Percentiles rank a stretch among this genome's conserved stretches.
Conservation (phyloP, 1,140 invertebrate genomes). For the Chrysopa pallens region DNA sequence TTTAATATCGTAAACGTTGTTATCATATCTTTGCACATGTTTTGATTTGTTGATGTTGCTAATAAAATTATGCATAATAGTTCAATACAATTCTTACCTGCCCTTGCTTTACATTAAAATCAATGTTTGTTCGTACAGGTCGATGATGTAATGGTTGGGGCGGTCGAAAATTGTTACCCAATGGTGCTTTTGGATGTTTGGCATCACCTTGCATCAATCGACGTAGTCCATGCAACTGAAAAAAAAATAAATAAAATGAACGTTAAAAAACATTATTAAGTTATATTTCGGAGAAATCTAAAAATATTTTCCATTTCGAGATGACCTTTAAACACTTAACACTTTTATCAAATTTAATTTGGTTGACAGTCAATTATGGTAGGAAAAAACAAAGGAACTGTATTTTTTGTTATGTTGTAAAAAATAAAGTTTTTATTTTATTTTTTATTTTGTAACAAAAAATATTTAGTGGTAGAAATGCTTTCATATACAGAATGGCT, state of each 20-base stretch:
- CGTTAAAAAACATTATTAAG: background rate
- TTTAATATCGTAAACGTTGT: no score
- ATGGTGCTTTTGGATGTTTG: conserved; percentile 66
- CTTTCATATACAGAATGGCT: no score
- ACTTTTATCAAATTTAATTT: no score
- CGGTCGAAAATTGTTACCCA: conserved; percentile 86
- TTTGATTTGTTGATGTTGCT: no score
- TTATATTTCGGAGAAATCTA: background rate
- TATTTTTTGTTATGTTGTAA: no score
- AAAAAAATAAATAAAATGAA: conserved; percentile 19
- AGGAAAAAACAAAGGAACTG: no score
- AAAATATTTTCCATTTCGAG: background rate
- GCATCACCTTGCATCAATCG: conserved; percentile 75
- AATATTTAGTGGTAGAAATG: no score
- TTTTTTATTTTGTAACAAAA: no score
- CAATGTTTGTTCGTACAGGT: conserved; percentile 86
- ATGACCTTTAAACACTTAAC: background rate
- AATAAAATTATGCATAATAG: no score
- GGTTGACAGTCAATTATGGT: no score
- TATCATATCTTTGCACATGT: no score
- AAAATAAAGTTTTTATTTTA: no score
- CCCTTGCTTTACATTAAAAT: conserved; percentile 63
- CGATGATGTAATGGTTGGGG: conserved; percentile 77
- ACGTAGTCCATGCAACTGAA: conserved; percentile 60
- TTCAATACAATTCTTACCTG: conserved; percentile 28